Evolutionary conservation across 2,113 vertebrate species (phyloP).

Genomic region (Sakesphorus luctuosus): DNA sequence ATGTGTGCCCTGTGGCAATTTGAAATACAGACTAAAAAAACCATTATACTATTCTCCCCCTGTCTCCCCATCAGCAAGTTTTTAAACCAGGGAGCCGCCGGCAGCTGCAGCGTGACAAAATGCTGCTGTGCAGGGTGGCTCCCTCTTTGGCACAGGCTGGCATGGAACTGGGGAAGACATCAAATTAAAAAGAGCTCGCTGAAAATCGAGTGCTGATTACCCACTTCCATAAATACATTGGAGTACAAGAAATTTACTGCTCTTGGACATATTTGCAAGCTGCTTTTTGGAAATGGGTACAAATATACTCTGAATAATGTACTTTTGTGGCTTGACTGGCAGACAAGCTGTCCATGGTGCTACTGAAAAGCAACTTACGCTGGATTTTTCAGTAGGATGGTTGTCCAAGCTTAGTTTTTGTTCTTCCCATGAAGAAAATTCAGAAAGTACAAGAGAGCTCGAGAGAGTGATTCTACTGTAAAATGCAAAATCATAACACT

Average conservation of each 20-base stretch:
- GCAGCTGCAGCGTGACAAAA: not conserved
- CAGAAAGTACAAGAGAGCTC: not conserved
- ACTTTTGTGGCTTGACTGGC: not conserved
- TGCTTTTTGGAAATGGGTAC: conserved; percentile 26
- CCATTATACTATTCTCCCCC: not conserved
- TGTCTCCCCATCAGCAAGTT: not conserved
- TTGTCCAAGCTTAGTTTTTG: not conserved
- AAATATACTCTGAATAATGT: not conserved
- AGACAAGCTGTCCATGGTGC: not conserved
- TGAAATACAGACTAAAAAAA: not conserved
- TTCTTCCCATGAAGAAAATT: not conserved
- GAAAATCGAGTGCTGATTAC: not conserved
- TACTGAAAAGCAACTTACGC: not conserved
- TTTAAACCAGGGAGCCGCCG: not conserved
- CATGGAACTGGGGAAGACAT: conserved; percentile 4
- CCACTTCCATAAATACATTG: conserved; percentile 15
- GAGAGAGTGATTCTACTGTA: not conserved
- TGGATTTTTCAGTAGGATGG: not conserved
- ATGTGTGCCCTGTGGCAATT: not conserved
- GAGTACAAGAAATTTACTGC: conserved; percentile 9
- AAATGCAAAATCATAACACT: not conserved
- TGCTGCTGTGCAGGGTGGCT: not conserved
- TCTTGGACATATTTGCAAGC: conserved; percentile 9
- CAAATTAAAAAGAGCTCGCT: not conserved
- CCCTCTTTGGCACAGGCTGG: conserved; percentile 21